Evolutionary conservation across 2,888 invertebrate genomes (phyloP), one percentile per base, ranked within the genome.

Genomic region (Andrena marginata): DNA sequence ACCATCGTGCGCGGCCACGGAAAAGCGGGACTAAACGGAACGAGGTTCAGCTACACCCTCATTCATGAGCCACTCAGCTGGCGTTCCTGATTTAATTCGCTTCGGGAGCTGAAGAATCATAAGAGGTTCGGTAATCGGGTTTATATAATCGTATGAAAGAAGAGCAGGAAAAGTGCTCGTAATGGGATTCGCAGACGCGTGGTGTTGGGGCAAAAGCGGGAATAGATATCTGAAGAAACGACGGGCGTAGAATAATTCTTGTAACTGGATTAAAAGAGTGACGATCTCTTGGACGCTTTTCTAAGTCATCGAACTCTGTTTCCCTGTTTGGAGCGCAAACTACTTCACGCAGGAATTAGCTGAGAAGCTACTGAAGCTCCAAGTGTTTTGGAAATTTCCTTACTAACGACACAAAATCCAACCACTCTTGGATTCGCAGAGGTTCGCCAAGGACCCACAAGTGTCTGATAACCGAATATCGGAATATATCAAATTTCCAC

Each of bases 221-320:
- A 62, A 8, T 10, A 48, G 23, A 33, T 71, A 51, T 49, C 60
- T n/a, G 20, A 2, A 16, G 29, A 48, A 33, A 62, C 13, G 31
- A 26, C 23, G 31, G 26, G 23, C 70, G 16, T 42, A 4, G 60
- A 29, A 48, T 63, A 16, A 23, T 63, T 72, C 49, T 10, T 59
- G 51, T 49, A 69, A 62, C 10, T 35, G 71, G 71, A 77, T 77
- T 62, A 51, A 35, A n/a, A 31, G 16, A 48, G 48, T 59, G 60
- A 31, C 20, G 67, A 56, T 74, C 59, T 62, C 31, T 10, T 13
- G 33, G 64, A 56, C 20, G 54, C n/a, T 73, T n/a, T 20, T 35
- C 64, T 49, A 35, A 69, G 69, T 69, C 75, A 51, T 69, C 59
- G 75, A 62, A 69, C 60, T 35, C 16, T 29, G 49, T 60, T 29